These are phyloP conservation scores for Drosophila testacea DNA, from an alignment of 2,888 invertebrate genomes.

Conservation along the genomic window DNA sequence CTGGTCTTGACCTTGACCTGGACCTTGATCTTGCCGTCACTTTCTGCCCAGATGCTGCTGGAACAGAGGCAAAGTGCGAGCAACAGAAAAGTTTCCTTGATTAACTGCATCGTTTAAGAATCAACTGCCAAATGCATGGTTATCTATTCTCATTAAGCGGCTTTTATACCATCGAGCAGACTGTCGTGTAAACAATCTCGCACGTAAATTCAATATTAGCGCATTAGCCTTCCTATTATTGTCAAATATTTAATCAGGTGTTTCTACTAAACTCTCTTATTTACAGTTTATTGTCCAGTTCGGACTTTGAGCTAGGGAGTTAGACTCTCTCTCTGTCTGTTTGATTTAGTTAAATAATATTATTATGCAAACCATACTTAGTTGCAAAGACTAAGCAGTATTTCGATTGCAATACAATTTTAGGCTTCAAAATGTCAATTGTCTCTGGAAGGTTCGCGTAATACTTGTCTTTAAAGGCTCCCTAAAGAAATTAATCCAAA, in stretches of 20 bases:
- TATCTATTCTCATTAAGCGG: neutral
- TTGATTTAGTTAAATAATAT: too few species aligned
- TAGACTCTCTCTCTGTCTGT: too few species aligned
- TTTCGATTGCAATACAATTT: too few species aligned
- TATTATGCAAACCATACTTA: too few species aligned
- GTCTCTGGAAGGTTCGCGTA: too few species aligned
- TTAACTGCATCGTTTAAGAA: slow-evolving; percentile 18
- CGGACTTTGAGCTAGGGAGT: too few species aligned
- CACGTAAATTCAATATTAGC: slow-evolving; percentile 44
- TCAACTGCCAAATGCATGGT: slow-evolving; percentile 4
- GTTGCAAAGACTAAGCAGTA: too few species aligned
- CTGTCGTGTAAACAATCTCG: slow-evolving; percentile 13
- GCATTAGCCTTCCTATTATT: slow-evolving; percentile 28
- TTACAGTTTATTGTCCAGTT: slow-evolving; percentile 5
- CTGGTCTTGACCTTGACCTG: too few species aligned
- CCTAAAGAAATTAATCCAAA: too few species aligned
- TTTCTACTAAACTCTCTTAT: neutral
- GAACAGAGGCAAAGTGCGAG: slow-evolving; percentile 16
- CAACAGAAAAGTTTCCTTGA: slow-evolving; percentile 14
- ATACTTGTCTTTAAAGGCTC: too few species aligned
- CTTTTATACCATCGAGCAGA: slow-evolving; percentile 37
- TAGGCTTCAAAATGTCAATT: too few species aligned
- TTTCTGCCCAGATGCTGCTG: slow-evolving; percentile 9
- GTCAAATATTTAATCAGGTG: slow-evolving; percentile 57
- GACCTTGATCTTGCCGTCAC: too few species aligned